Base-by-base conservation (phyloP, 2,797 vertebrate species). In the Channa striata region DNA sequence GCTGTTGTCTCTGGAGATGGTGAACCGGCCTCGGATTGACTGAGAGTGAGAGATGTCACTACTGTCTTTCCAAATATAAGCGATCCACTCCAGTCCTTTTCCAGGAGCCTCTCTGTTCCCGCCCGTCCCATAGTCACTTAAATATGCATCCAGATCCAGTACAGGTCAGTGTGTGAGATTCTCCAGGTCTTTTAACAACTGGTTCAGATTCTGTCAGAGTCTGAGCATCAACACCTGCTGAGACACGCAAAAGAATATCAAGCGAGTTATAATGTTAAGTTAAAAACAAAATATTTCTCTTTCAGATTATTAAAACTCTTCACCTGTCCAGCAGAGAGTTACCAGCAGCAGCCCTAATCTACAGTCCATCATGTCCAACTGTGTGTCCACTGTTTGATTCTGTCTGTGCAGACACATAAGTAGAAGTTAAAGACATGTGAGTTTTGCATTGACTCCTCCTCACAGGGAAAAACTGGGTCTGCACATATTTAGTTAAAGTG, bases 41-140 rank as follows among this genome's bases (percentile, higher is more conserved):
- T 36, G 50, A 30, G 25, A 39, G 51, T 49, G 8, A 47, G 74
- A 74, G 1, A 0, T 0, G 30, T 17, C 66, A 1, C 0, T 1
- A 2, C 7, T 6, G 17, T 0, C n/a, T n/a, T n/a, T n/a, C n/a
- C n/a, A 8, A 1, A 2, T 5, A 6, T 1, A 0, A 12, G 59
- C 37, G 1, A 72, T 1, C 62, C 59, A 68, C 10, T 74, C 74
- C 58, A 68, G 71, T 54, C 64, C 68, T 64, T 79, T 56, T 39
- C 47, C 59, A 16, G 52, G 46, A 6, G 47, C 10, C 21, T 62
- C 36, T 50, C 59, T 40, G 59, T 51, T 4, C 47, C 47, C 51
- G 21, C 0, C 0, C 34, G 40, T 30, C 6, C 8, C 10, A 3
- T 39, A 19, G 20, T 4, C n/a, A 0, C 34, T n/a, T 19, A 8